Conservation (phyloP, 2,888 invertebrate genomes). For the Nomada lathburiana region DNA sequence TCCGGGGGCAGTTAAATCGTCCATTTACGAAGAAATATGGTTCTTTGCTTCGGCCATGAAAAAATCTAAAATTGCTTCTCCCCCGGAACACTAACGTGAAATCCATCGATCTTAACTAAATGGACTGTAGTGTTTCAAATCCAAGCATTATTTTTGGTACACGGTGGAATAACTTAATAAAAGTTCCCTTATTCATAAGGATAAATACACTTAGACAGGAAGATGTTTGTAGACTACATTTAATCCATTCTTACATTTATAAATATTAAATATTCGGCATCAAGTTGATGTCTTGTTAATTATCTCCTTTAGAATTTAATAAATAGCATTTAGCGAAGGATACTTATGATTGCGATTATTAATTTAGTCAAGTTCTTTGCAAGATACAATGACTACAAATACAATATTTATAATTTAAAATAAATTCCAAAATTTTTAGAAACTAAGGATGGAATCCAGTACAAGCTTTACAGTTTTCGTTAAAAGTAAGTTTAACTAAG, state of each 20-base stretch:
- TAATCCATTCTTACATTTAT: slow-evolving; percentile 23
- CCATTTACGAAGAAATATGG: slow-evolving; percentile 61
- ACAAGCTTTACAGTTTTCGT: no score
- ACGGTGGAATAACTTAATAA: slow-evolving; percentile 60
- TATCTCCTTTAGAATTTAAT: background rate
- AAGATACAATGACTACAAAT: no score
- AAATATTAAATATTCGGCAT: slow-evolving; percentile 23
- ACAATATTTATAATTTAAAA: no score
- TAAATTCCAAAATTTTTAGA: no score
- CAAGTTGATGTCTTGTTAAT: slow-evolving; percentile 12
- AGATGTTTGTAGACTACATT: slow-evolving; percentile 27
- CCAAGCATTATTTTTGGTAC: slow-evolving; percentile 61
- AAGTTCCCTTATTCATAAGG: slow-evolving; percentile 37
- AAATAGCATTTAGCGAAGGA: background rate
- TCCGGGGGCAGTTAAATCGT: slow-evolving; percentile 24
- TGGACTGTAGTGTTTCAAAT: slow-evolving; percentile 72
- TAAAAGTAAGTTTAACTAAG: no score
- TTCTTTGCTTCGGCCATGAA: slow-evolving; percentile 73
- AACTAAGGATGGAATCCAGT: no score
- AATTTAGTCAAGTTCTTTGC: no score
- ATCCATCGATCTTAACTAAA: slow-evolving; percentile 77
- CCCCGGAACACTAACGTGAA: slow-evolving; percentile 51
- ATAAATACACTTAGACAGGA: slow-evolving; percentile 64
- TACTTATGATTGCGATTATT: background rate
- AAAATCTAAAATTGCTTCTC: slow-evolving; percentile 68